Evolutionary conservation across 2,888 invertebrate genomes (phyloP), one percentile per base, ranked within the genome.

Genomic region (Hirtodrosophila histrioides): DNA sequence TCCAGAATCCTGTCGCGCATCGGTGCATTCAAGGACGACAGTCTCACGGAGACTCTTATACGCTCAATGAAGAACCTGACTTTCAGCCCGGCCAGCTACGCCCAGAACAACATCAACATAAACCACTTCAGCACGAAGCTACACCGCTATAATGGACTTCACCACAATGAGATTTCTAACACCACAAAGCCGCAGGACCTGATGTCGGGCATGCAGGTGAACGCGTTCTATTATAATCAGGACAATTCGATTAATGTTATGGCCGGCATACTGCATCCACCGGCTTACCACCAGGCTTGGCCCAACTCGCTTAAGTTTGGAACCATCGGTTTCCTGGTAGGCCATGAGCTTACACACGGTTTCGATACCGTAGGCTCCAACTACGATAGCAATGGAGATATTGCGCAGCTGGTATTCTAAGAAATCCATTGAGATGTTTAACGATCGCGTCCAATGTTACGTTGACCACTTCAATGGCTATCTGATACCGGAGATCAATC

Each of bases 331-430:
- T 91, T 83, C 27, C 48, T 91, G 44, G 77, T 91, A 23, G 90
- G 91, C 0, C 90, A 91, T 37, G 90, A 91, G 65, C 67, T 91
- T 23, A 90, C 91, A 0, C 91, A 91, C 37, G 90, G 89, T 0
- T 89, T 90, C 27, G 91, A 91, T 56, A 77, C 81, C 3, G 56
- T 69, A 0, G 91, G 91, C 0, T 72, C 89, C 3, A 17, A 27
- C 1, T 89, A 29, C 36, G 89, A 91, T 29, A 75, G 84, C 12
- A 62, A 17, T 1, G 86, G 89, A 3, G 41, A 68, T 0, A 1
- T n/a, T 4, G 1, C 79, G 79, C 0, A 69, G 79, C 36, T 91
- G 91, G 90, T 90, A 89, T 90, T 77, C 90, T 0, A 67, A 70
- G 0, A 89, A 90, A 54, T 84, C 91, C 0, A 46, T 61, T 0